These are phyloP conservation scores for Laodelphax striatellus DNA, from an alignment of 1,140 invertebrate genomes.

Conservation along the genomic window DNA sequence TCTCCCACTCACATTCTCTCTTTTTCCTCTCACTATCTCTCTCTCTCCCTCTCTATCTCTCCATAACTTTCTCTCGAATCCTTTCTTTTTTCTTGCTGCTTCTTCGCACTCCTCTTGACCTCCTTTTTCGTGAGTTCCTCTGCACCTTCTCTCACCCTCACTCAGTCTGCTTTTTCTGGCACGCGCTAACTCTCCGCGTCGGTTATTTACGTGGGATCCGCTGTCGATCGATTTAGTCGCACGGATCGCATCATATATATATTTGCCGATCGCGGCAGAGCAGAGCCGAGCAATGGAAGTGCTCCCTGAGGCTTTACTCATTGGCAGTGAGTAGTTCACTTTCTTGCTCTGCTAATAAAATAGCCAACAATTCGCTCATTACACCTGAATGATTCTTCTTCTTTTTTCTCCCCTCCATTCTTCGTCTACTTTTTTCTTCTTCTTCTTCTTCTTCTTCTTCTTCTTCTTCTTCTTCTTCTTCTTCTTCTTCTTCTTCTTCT, in stretches of 20 bases:
- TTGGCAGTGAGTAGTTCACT: not conserved
- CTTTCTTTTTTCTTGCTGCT: not conserved
- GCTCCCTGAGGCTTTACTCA: not conserved
- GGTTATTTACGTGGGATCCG: too few species aligned
- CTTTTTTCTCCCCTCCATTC: not conserved
- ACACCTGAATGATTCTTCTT: not conserved
- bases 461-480: not conserved
- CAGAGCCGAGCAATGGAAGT: too few species aligned
- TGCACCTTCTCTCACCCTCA: too few species aligned
- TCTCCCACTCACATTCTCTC: not conserved
- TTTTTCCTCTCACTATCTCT: not conserved
- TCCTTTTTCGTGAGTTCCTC: too few species aligned
- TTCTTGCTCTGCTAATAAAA: not conserved
- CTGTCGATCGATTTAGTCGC: too few species aligned
- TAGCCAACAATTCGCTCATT: not conserved
- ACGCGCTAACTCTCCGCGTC: too few species aligned
- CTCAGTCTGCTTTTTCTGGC: too few species aligned
- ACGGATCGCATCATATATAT: too few species aligned
- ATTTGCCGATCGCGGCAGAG: too few species aligned
- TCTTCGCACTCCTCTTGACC: not conserved
- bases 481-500: not conserved
- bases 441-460: not conserved
- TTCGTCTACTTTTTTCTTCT: too few species aligned
- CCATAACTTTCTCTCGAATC: not conserved
- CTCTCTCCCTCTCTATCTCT: not conserved